These are phyloP conservation scores for Sciurus vulgaris DNA, from an alignment of 2,797 vertebrate species.

Conservation along the genomic window DNA sequence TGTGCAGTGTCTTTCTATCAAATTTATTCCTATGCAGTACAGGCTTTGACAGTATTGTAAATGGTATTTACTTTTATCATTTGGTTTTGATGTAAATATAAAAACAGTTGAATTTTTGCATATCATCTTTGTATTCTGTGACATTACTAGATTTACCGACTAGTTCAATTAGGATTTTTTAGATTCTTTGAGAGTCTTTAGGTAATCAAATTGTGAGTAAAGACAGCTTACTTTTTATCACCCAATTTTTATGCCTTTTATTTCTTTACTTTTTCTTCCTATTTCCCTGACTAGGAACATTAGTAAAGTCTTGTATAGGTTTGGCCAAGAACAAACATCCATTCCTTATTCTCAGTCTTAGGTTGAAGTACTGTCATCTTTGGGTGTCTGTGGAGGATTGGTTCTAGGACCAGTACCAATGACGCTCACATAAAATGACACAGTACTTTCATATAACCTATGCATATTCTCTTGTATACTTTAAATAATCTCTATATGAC, in stretches of 20 bases:
- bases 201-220: not conserved
- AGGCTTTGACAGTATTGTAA: not conserved
- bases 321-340: not conserved
- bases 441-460: not conserved
- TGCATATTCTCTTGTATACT: not conserved
- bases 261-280: not conserved
- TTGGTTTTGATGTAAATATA: not conserved
- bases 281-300: not conserved
- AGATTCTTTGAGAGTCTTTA: not conserved
- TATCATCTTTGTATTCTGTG: not conserved
- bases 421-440: not conserved
- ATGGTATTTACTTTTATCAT: not conserved
- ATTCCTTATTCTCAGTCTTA: not conserved
- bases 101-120: not conserved
- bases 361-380: not conserved
- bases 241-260: not conserved
- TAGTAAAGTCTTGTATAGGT: not conserved
- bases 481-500: not conserved
- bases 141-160: not conserved
- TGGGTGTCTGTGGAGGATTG: not conserved
- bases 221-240: not conserved
- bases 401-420: not conserved
- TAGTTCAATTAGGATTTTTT: not conserved
- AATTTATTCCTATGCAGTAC: not conserved
- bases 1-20: not conserved